Evolutionary conservation across 1,140 invertebrate genomes (phyloP).

Genomic region (Rhagoletis pomonella): DNA sequence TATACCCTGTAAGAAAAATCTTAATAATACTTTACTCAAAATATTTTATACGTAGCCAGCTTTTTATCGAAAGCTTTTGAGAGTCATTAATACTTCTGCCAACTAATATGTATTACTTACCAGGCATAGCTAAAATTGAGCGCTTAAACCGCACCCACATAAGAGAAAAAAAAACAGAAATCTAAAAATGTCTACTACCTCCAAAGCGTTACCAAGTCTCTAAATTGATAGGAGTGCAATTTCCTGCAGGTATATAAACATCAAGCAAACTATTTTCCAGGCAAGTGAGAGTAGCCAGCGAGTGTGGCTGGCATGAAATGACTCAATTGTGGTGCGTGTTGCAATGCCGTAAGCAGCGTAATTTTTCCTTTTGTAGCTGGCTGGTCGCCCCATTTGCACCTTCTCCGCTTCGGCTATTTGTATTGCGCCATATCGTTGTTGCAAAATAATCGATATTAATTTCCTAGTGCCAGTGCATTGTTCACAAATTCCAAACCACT

Average conservation of each 20-base stretch:
- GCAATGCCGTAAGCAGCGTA: conserved; percentile 42
- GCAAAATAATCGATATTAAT: conserved; percentile 50
- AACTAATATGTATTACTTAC: too few relatives aligned
- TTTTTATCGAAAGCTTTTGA: too few relatives aligned
- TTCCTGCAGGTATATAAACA: too few relatives aligned
- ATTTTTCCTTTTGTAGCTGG: neutral
- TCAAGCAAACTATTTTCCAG: neutral
- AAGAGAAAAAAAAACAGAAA: neutral
- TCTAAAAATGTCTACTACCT: neutral
- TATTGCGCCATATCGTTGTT: neutral
- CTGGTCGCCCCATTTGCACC: conserved; percentile 17
- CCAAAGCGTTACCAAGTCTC: too few relatives aligned
- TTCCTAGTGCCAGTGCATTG: conserved; percentile 21
- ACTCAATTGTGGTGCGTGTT: conserved; percentile 43
- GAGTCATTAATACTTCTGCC: too few relatives aligned
- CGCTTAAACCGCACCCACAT: neutral
- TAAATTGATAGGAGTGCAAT: too few relatives aligned
- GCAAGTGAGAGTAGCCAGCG: too few relatives aligned
- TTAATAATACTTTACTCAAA: neutral
- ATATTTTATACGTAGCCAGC: too few relatives aligned
- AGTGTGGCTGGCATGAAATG: conserved; percentile 19
- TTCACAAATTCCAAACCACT: conserved; percentile 15
- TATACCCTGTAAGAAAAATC: neutral
- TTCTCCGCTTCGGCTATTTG: neutral
- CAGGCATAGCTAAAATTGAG: too few relatives aligned